Evolutionary conservation across 1,140 invertebrate species (phyloP).

Genomic region (Drosophila ficusphila): DNA sequence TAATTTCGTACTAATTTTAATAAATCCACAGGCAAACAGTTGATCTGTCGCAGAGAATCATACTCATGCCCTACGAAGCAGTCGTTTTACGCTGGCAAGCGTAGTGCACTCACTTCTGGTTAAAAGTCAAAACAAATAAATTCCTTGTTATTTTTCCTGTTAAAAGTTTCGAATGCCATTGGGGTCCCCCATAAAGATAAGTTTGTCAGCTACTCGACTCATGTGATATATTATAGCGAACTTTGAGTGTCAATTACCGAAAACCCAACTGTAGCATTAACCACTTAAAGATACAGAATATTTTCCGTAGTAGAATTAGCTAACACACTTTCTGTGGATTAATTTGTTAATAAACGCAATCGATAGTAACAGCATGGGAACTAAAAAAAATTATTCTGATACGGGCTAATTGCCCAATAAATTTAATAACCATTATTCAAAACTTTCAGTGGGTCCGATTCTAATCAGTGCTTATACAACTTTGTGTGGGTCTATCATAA

Average conservation of each 20-base stretch:
- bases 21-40: slow-evolving; percentile 46
- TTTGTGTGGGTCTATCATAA: neutral
- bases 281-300: slow-evolving; percentile 19
- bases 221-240: slow-evolving; percentile 29
- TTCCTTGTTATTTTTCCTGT: slow-evolving; percentile 7
- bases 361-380: neutral
- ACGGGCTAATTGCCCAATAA: slow-evolving; percentile 4
- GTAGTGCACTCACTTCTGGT: slow-evolving; percentile 14
- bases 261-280: slow-evolving; percentile 18
- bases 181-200: slow-evolving; percentile 53
- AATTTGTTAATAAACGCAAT: neutral
- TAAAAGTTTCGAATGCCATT: slow-evolving; percentile 15
- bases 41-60: slow-evolving; percentile 43
- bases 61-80: slow-evolving; percentile 77
- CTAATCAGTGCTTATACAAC: slow-evolving; percentile 28
- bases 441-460: slow-evolving; percentile 1
- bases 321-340: slow-evolving; percentile 14
- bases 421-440: neutral
- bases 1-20: neutral
- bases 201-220: slow-evolving; percentile 15
- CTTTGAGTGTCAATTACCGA: slow-evolving; percentile 26
- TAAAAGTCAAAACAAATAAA: neutral
- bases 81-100: slow-evolving; percentile 70
- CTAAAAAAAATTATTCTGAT: too few species aligned
- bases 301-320: neutral